Base-by-base conservation (phyloP, 2,888 invertebrate genomes). In the Zootermopsis nevadensis region DNA sequence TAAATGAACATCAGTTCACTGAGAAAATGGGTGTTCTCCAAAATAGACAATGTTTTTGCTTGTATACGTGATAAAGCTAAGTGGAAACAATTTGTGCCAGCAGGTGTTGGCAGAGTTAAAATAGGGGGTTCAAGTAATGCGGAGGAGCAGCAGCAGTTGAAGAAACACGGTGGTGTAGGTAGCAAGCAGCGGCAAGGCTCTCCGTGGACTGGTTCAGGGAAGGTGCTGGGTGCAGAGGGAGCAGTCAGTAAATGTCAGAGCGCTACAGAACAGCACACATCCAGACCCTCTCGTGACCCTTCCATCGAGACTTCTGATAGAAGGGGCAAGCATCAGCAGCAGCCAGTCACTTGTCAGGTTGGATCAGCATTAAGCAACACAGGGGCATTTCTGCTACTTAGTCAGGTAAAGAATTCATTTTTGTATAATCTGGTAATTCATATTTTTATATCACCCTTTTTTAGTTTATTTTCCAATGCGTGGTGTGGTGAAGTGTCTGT, bases 31-130 rank as follows among this genome's bases (percentile, higher is more conserved):
- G n/a, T n/a, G n/a, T n/a, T n/a, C n/a, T n/a, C n/a, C n/a, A n/a
- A n/a, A n/a, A n/a, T n/a, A n/a, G n/a, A n/a, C n/a, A n/a, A n/a
- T n/a, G n/a, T n/a, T n/a, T n/a, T n/a, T n/a, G n/a, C n/a, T n/a
- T n/a, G n/a, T n/a, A n/a, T n/a, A n/a, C n/a, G n/a, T n/a, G n/a
- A n/a, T n/a, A n/a, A n/a, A n/a, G n/a, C n/a, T n/a, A n/a, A n/a
- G n/a, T n/a, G n/a, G n/a, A n/a, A n/a, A n/a, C n/a, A n/a, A n/a
- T n/a, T n/a, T n/a, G n/a, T n/a, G n/a, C n/a, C 19, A 15, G 19
- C 48, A 48, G 48, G 48, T 48, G 48, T 19, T 48, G 88, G 60
- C 38, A 83, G 80, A 66, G 22, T 30, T 35, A 74, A 83, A 35
- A 31, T 48, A 2, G 35, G 53, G 8, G 31, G 27, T 12, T 80